Conservation (phyloP, 2,888 invertebrate species). For the Agapostemon virescens region DNA sequence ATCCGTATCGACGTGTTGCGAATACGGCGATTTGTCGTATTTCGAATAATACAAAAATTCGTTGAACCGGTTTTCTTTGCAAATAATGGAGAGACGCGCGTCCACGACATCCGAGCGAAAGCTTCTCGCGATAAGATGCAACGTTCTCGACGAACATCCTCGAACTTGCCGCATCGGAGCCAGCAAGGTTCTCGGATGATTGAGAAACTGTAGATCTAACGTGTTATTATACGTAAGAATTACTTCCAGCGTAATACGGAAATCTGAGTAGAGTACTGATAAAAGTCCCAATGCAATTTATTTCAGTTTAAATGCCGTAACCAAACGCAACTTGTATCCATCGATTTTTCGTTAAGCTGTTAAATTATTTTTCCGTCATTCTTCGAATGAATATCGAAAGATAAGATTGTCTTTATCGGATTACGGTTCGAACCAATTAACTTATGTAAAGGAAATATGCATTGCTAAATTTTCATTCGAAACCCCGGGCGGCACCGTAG, state of each 20-base stretch:
- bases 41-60: not conserved
- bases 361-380: not conserved
- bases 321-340: not conserved
- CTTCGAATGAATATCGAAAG: not conserved
- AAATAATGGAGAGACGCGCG: not conserved
- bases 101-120: no score
- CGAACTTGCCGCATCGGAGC: slow-evolving; percentile 20
- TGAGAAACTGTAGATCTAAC: not conserved
- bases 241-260: not conserved
- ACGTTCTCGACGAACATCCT: slow-evolving; percentile 12
- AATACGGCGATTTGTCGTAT: not conserved
- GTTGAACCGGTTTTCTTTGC: not conserved
- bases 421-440: not conserved
- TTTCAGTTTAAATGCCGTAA: no score
- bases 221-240: not conserved
- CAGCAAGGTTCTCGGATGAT: not conserved
- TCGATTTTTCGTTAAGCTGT: not conserved
- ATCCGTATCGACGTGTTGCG: not conserved
- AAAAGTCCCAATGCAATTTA: not conserved
- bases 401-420: not conserved
- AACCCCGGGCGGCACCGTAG: not conserved
- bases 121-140: not conserved
- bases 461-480: not conserved
- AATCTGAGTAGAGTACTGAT: not conserved
- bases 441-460: not conserved